Conservation (phyloP, 2,113 vertebrate species). For the Notechis scutatus region DNA sequence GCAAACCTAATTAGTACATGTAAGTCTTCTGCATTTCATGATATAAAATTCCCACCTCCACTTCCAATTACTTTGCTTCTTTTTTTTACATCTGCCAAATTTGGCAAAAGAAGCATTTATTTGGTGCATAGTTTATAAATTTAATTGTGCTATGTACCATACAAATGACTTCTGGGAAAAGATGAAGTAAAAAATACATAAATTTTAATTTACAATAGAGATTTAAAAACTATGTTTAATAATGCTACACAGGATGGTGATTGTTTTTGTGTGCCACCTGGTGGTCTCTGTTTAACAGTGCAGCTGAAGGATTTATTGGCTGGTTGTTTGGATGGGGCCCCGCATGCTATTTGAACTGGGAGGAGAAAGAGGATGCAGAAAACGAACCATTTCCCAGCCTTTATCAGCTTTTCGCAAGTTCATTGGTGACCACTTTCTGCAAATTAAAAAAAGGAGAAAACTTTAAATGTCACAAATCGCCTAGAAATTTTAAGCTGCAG, state of each 20-base stretch:
- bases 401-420: not conserved
- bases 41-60: not conserved
- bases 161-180: not conserved
- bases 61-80: not conserved
- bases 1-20: not conserved
- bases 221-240: slow-evolving; percentile 8
- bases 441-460: not conserved
- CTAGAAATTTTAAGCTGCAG: not conserved
- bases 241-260: not conserved
- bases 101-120: not conserved
- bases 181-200: not conserved
- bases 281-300: not conserved
- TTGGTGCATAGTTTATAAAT: not conserved
- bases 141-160: not conserved
- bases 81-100: not conserved
- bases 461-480: not conserved
- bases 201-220: not conserved
- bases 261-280: slow-evolving; percentile 26
- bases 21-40: not conserved
- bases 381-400: not conserved
- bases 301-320: not conserved
- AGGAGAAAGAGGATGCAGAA: not conserved
- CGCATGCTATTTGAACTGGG: not conserved
- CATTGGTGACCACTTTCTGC: not conserved
- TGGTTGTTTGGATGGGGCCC: not conserved